Conservation (phyloP, 2,888 invertebrate species). For the Nyleta sp. region DNA sequence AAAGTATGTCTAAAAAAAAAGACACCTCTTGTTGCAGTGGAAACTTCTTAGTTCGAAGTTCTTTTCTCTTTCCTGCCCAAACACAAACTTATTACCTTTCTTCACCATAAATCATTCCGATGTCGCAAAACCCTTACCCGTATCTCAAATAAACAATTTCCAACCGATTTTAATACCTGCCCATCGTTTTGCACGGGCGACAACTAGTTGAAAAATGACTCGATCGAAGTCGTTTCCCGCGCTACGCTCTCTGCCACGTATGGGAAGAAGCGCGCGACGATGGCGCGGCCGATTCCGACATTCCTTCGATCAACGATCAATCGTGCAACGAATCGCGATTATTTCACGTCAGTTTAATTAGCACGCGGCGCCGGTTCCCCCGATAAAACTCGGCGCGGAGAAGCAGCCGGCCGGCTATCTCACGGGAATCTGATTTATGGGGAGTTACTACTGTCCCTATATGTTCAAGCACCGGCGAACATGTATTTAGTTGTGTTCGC, state of each 20-base stretch:
- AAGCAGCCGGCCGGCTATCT: slow-evolving; percentile 79
- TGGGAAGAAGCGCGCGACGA: slow-evolving; percentile 34
- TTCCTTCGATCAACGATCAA: slow-evolving; percentile 81
- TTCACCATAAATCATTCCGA: too few species aligned
- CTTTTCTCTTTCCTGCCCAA: too few species aligned
- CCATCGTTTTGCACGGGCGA: not conserved
- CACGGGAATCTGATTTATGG: slow-evolving; percentile 82
- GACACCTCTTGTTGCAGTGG: too few species aligned
- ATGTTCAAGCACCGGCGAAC: slow-evolving; percentile 45
- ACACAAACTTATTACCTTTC: too few species aligned
- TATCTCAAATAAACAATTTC: slow-evolving; percentile 22
- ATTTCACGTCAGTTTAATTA: slow-evolving; percentile 82
- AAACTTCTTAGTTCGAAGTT: too few species aligned
- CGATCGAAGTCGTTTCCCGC: slow-evolving; percentile 18
- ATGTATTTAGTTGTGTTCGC: slow-evolving; percentile 41
- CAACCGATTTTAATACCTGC: slow-evolving; percentile 16
- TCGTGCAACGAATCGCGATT: slow-evolving; percentile 80
- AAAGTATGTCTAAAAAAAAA: too few species aligned
- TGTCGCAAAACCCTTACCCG: not conserved
- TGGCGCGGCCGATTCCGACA: slow-evolving; percentile 70
- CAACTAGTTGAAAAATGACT: slow-evolving; percentile 14
- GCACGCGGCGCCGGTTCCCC: slow-evolving; percentile 80
- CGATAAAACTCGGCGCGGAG: slow-evolving; percentile 80
- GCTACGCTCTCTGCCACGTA: slow-evolving; percentile 4
- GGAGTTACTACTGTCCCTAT: slow-evolving; percentile 75